Evolutionary conservation across 2,797 vertebrate species (phyloP).

Genomic region (Manis javanica): DNA sequence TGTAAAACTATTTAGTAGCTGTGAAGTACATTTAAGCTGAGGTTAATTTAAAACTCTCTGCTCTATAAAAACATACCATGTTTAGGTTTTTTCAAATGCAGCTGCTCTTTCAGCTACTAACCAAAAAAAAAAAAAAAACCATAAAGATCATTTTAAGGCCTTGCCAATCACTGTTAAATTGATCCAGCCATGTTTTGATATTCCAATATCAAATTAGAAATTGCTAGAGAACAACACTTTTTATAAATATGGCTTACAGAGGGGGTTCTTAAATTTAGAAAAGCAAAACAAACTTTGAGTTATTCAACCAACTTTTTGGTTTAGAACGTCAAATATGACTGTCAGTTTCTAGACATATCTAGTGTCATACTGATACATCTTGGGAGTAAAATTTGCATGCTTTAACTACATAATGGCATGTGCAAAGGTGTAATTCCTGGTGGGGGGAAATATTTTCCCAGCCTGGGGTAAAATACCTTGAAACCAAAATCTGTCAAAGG

Average conservation of each 20-base stretch:
- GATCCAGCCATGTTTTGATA: not conserved
- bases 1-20: not conserved
- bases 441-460: too few relatives aligned
- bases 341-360: not conserved
- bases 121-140: not conserved
- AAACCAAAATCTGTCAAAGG: too few relatives aligned
- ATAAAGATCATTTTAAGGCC: not conserved
- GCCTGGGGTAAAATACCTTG: too few relatives aligned
- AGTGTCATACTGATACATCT: not conserved
- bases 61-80: not conserved
- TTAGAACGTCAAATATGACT: not conserved
- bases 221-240: not conserved
- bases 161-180: not conserved
- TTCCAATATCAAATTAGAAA: not conserved
- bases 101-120: not conserved
- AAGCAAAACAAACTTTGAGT: not conserved
- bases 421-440: not conserved
- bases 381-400: not conserved
- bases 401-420: not conserved
- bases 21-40: not conserved
- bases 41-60: not conserved
- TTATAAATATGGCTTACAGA: not conserved
- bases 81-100: not conserved
- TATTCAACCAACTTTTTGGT: not conserved
- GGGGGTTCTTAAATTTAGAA: not conserved